These are phyloP conservation scores for Ceramica pisi DNA, from an alignment of 2,888 invertebrate genomes.

Conservation along the genomic window DNA sequence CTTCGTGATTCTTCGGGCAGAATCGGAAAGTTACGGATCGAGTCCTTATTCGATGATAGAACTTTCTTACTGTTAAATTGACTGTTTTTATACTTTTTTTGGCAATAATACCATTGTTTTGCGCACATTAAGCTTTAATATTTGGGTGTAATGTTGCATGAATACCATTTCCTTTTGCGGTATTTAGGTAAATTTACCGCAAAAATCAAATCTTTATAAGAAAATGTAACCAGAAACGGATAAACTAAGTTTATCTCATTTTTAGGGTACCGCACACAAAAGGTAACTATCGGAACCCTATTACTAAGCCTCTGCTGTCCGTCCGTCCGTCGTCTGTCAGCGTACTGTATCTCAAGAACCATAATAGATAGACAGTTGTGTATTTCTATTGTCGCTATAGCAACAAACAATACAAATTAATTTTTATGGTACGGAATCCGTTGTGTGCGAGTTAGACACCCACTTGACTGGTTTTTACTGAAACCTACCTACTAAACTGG, in stretches of 20 bases:
- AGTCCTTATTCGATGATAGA: constrained; percentile 44
- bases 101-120: constrained; percentile 52
- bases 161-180: not conserved
- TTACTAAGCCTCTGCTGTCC: too few relatives aligned
- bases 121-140: constrained; percentile 23
- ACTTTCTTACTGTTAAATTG: constrained; percentile 57
- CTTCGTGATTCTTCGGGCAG: constrained; percentile 70
- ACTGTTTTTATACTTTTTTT: constrained; percentile 51
- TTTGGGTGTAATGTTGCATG: constrained; percentile 21
- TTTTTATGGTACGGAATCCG: too few relatives aligned
- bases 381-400: too few relatives aligned
- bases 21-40: constrained; percentile 64
- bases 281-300: too few relatives aligned
- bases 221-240: not conserved
- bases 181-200: not conserved
- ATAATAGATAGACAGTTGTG: too few relatives aligned
- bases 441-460: too few relatives aligned
- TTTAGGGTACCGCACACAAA: too few relatives aligned
- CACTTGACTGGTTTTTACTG: too few relatives aligned
- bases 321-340: too few relatives aligned
- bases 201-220: not conserved
- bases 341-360: too few relatives aligned
- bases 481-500: too few relatives aligned
- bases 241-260: not conserved
- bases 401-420: too few relatives aligned